These are phyloP conservation scores for Drosophila emarginata DNA, from an alignment of 2,888 invertebrate species.

Conservation along the genomic window DNA sequence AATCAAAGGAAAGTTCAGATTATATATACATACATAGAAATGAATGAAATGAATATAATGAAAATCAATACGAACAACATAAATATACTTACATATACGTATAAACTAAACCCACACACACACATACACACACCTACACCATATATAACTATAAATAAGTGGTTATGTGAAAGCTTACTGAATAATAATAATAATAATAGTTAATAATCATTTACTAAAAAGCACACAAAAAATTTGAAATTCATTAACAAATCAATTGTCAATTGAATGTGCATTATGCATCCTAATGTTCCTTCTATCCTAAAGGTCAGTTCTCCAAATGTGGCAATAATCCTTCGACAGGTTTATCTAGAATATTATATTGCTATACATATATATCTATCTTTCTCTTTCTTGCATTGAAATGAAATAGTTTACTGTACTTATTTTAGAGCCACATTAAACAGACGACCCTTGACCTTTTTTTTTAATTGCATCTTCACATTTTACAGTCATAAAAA, in stretches of 20 bases:
- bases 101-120: background rate
- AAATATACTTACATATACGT: background rate
- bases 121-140: background rate
- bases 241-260: conserved; percentile 2
- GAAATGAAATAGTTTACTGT: background rate
- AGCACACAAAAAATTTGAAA: background rate
- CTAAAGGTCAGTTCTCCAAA: background rate
- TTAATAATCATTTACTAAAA: background rate
- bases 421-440: background rate
- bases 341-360: too few species aligned
- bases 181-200: background rate
- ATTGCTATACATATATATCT: too few species aligned
- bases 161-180: background rate
- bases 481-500: background rate
- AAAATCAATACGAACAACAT: background rate
- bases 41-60: background rate
- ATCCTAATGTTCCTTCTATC: background rate
- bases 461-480: background rate
- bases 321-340: background rate
- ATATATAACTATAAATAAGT: background rate
- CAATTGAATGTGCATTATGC: background rate
- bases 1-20: background rate
- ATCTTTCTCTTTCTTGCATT: background rate
- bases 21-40: background rate
- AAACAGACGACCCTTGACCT: background rate